Percentiles rank a stretch among this genome's conserved stretches.
These are phyloP conservation scores for Odobenus rosmarus DNA, from an alignment of 2,113 vertebrate species.

Conservation along the genomic window DNA sequence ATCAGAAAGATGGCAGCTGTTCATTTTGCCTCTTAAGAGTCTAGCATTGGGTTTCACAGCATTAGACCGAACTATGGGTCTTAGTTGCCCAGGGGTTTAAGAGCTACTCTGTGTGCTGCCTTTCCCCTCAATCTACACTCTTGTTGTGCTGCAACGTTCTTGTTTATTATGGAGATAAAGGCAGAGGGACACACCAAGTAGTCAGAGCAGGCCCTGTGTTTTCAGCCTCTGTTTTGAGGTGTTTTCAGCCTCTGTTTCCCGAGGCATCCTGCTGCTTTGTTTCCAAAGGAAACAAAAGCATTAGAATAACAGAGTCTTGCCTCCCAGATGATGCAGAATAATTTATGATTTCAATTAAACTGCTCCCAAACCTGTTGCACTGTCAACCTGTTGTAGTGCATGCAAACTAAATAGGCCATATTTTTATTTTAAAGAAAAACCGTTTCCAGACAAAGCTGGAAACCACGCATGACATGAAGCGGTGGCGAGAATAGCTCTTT, in stretches of 20 bases:
- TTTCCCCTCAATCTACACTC: neutral
- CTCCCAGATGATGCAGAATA: conserved; percentile 40
- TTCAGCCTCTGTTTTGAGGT: neutral
- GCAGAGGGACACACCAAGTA: conserved; percentile 14
- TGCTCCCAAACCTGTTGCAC: conserved; percentile 3
- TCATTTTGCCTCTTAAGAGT: neutral
- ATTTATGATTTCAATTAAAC: conserved; percentile 62
- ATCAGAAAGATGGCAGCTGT: neutral
- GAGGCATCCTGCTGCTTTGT: neutral
- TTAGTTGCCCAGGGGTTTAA: neutral
- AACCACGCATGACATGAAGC: neutral
- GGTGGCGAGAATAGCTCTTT: conserved; percentile 24
- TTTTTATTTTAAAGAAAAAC: conserved; percentile 49
- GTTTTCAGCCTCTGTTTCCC: neutral
- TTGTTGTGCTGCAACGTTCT: neutral
- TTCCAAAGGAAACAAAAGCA: conserved; percentile 50
- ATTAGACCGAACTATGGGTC: neutral
- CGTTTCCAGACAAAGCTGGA: conserved; percentile 18
- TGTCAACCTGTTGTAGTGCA: neutral
- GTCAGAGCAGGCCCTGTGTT: conserved; percentile 13
- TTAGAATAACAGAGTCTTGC: neutral
- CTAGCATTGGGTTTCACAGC: neutral
- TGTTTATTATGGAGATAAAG: neutral
- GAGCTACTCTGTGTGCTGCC: neutral
- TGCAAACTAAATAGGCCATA: neutral